Base-by-base conservation (phyloP, 2,888 invertebrate species). In the Parelbella ahira region DNA sequence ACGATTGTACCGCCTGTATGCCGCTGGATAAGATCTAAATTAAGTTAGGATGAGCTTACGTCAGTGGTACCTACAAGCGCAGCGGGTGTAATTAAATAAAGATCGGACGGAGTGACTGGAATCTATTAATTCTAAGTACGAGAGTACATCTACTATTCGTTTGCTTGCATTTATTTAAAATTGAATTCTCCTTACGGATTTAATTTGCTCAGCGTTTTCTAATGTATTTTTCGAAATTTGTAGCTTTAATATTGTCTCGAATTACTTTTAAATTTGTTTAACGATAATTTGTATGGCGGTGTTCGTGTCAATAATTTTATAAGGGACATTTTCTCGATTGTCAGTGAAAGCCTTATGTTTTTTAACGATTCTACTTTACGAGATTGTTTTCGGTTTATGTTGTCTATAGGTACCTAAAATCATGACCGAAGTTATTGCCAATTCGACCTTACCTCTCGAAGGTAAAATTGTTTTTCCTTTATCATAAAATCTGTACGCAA, bases 361-460 rank as follows among this genome's bases (percentile, higher is more conserved):
- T 44, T 41, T 46, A 44, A 41, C 20, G 44, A 29, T 37, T 39
- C 44, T 52, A 48, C 50, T 64, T 70, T 63, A 68, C 50, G 63
- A 64, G 54, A 63, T 56, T 65, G 58, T 60, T 66, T 53, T 61
- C 48, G 25, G 24, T 37, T 43, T 43, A 42, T 36, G 34, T 34
- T 28, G 28, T 29, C 10, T 23, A 18, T 18, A 42, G 30, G 19
- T 25, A 37, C 36, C n/a, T n/a, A n/a, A n/a, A 36, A 20, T 19
- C 24, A 34, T 45, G 21, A 36, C 41, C 27, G 13, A 32, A 37
- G 37, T 48, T 44, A 44, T 27, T 32, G 9, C 23, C 28, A 21
- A 42, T 25, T 27, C 25, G 23, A 21, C 21, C 37, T 37, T 50
- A 33, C 38, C 38, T 12, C 36, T 3, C 20, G 9, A 38, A 37